Conservation (phyloP, 1,140 invertebrate species). For the Trichogramma pretiosum region DNA sequence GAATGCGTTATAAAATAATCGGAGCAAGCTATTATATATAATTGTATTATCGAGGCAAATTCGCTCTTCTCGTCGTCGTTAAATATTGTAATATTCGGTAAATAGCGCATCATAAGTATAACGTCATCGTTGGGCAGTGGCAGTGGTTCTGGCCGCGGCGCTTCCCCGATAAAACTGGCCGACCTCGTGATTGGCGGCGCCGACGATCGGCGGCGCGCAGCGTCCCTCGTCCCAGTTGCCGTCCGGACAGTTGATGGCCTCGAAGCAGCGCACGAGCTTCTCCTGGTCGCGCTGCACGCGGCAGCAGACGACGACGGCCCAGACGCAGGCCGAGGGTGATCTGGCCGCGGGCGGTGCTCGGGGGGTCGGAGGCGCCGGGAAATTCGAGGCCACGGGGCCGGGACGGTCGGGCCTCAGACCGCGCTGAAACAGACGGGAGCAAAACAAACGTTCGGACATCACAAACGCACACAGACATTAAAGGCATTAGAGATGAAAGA, state of each 20-base stretch:
- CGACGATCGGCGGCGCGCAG: slow-evolving; percentile 46
- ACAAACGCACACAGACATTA: too few species aligned
- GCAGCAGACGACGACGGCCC: slow-evolving; percentile 61
- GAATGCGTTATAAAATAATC: too few species aligned
- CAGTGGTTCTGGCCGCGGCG: slow-evolving; percentile 3
- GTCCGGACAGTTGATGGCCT: slow-evolving; percentile 53
- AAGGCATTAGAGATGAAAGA: too few species aligned
- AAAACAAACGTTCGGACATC: too few species aligned
- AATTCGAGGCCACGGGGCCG: slow-evolving; percentile 22
- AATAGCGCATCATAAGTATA: too few species aligned
- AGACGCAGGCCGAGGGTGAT: slow-evolving; percentile 49
- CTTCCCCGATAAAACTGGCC: slow-evolving; percentile 38
- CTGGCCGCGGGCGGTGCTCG: slow-evolving; percentile 6
- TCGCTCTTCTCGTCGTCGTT: too few species aligned
- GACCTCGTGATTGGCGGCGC: slow-evolving; percentile 45
- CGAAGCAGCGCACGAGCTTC: slow-evolving; percentile 50
- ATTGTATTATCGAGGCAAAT: too few species aligned
- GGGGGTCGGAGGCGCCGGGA: slow-evolving; percentile 22
- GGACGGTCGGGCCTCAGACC: slow-evolving; percentile 23
- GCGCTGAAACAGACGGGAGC: slow-evolving; percentile 1
- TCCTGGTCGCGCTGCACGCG: slow-evolving; percentile 17
- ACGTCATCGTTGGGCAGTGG: too few species aligned
- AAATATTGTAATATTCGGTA: too few species aligned
- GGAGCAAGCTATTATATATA: too few species aligned
- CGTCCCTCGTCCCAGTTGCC: slow-evolving; percentile 55